Base-by-base conservation (phyloP, 1,140 invertebrate genomes). In the Kradibia gibbosae region DNA sequence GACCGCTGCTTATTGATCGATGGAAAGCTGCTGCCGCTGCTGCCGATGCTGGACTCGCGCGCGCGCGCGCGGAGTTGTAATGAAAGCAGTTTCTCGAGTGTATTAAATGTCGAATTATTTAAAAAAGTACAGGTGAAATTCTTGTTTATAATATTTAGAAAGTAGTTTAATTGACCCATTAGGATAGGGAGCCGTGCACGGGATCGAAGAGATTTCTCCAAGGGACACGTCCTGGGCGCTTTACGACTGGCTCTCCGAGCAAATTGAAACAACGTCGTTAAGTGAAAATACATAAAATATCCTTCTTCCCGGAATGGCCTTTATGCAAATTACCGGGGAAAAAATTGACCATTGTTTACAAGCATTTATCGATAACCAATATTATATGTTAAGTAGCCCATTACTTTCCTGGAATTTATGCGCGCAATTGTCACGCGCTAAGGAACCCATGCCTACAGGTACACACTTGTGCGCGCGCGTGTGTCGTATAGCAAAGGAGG, bases 221-320 rank as follows among this genome's bases (percentile, higher is more conserved):
- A 80, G 78, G 78, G 67, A 79, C 77, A 79, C 77, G 42, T 25
- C 55, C 67, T 25, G 22, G 1, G 45, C 62, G n/a, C 65, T 80
- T 80, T 80, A 80, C 55, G 78, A 73, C n/a, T n/a, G n/a, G n/a
- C 70, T 73, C 78, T 42, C 70, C 36, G 48, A 62, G 78, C 70
- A 80, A 80, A 80, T 80, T 80, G 70, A 80, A 80, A 80, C 70
- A 80, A 73, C 78, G 70, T 80, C 78, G 70, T 80, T 73, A 80
- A 80, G 55, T 48, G 70, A 72, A 80, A 80, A 73, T 73, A 55
- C 77, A 57, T 78, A 57, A 78, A 78, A 78, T 78, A 78, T 78
- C 48, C 70, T 78, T 71, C 13, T 55, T 77, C 65, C n/a, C 1
- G 11, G 8, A 28, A 39, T 55, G 39, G 50, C 39, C 22, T 10